Evolutionary conservation across 2,797 vertebrate species (phyloP).

Genomic region (Sebastes jordani): DNA sequence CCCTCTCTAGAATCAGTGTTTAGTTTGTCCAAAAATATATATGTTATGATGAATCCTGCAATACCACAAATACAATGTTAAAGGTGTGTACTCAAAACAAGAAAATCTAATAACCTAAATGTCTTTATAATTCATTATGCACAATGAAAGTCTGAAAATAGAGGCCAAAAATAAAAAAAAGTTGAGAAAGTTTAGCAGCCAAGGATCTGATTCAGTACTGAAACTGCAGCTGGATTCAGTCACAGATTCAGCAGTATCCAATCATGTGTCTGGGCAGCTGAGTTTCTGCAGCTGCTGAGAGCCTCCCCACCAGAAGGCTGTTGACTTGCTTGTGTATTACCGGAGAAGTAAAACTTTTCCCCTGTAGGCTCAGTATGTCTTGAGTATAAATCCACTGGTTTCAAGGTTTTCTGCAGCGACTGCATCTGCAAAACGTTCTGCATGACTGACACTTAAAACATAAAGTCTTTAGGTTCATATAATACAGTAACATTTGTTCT

Average conservation of each 20-base stretch:
- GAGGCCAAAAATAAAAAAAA: neutral
- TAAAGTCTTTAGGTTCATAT: neutral
- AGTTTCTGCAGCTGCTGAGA: constrained; percentile 12
- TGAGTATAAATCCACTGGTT: neutral
- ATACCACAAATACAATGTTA: neutral
- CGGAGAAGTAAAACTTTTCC: neutral
- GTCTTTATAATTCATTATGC: neutral
- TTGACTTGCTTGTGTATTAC: neutral
- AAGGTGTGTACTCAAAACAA: neutral
- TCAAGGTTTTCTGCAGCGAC: neutral
- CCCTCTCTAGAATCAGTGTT: no score
- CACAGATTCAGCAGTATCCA: neutral
- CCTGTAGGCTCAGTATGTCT: neutral
- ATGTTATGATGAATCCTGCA: no score
- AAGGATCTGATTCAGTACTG: no score
- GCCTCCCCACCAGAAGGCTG: constrained; percentile 21
- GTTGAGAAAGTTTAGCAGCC: no score
- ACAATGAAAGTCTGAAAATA: neutral
- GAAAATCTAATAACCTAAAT: neutral
- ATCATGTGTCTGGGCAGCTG: constrained; percentile 54
- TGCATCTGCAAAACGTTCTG: neutral
- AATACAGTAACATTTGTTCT: neutral
- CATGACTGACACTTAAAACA: neutral
- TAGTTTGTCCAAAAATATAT: neutral
- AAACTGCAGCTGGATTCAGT: no score